These are phyloP conservation scores for Flabesymbios commensalis DNA, from an alignment of 2,888 invertebrate species.

Conservation along the genomic window DNA sequence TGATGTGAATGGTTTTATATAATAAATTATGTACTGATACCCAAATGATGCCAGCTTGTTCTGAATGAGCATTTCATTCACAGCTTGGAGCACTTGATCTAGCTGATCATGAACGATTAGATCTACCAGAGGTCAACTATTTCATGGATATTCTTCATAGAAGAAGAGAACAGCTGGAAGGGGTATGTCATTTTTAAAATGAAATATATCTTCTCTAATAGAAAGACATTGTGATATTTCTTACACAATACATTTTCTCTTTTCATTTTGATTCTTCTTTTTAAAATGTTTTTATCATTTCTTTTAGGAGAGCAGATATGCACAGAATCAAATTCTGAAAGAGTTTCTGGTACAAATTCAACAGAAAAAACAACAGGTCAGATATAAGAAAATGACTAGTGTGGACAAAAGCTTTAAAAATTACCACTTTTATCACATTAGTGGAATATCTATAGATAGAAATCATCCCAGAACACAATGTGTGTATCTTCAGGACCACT, in stretches of 20 bases:
- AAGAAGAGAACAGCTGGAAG: conserved; percentile 78
- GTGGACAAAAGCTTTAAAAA: too few relatives aligned
- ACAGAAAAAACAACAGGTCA: conserved; percentile 72
- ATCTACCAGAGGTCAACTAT: conserved; percentile 78
- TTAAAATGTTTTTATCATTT: conserved; percentile 3
- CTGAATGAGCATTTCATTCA: too few relatives aligned
- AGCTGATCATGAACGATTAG: conserved; percentile 63
- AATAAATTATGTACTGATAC: too few relatives aligned
- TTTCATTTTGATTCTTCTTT: background rate
- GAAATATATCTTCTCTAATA: background rate
- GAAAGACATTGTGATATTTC: background rate
- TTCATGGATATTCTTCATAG: conserved; percentile 80
- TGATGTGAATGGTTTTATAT: too few relatives aligned
- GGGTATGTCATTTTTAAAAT: conserved; percentile 65
- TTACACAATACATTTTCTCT: background rate
- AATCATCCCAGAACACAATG: too few relatives aligned
- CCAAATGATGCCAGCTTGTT: too few relatives aligned
- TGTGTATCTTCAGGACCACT: too few relatives aligned
- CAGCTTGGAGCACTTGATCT: too few relatives aligned
- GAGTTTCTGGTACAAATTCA: conserved; percentile 81
- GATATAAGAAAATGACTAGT: conserved; percentile 44
- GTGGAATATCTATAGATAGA: too few relatives aligned
- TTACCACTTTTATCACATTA: too few relatives aligned
- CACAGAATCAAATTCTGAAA: conserved; percentile 79
- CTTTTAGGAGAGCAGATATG: conserved; percentile 66